Percentiles rank a stretch among this genome's conserved stretches.
Evolutionary conservation across 2,797 vertebrate species (phyloP).

Genomic region (Spinus pinus): DNA sequence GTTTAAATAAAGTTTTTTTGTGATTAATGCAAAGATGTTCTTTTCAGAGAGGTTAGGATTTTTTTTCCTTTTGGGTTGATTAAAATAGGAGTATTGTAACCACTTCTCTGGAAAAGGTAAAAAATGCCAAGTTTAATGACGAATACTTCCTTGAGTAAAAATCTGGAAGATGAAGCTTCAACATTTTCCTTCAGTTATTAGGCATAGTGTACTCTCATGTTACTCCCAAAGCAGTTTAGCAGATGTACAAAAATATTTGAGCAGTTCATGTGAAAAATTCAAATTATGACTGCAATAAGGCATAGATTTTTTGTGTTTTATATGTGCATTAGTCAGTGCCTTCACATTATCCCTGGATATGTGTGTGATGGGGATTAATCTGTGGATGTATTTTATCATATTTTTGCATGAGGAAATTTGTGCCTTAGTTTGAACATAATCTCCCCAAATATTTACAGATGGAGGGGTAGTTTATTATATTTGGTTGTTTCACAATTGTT

Average conservation of each 20-base stretch:
- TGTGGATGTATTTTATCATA: background rate
- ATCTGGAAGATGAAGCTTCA: background rate
- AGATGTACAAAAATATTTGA: background rate
- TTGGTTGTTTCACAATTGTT: background rate
- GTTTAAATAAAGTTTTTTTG: background rate
- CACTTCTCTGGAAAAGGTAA: background rate
- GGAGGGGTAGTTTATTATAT: background rate
- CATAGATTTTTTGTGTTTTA: background rate
- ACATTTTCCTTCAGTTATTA: background rate
- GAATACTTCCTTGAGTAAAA: background rate
- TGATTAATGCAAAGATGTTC: background rate
- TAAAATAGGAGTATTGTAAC: background rate
- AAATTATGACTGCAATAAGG: background rate
- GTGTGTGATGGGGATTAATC: background rate
- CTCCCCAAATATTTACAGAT: background rate
- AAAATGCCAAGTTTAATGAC: background rate
- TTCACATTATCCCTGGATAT: background rate
- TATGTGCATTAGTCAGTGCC: background rate
- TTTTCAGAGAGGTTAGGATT: background rate
- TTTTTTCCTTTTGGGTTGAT: background rate
- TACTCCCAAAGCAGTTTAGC: background rate
- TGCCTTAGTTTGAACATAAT: background rate
- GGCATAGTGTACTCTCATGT: background rate
- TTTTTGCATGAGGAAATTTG: background rate
- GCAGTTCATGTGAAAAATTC: background rate